These are phyloP conservation scores for Oryctes rhinoceros DNA, from an alignment of 1,140 invertebrate species.

Conservation along the genomic window DNA sequence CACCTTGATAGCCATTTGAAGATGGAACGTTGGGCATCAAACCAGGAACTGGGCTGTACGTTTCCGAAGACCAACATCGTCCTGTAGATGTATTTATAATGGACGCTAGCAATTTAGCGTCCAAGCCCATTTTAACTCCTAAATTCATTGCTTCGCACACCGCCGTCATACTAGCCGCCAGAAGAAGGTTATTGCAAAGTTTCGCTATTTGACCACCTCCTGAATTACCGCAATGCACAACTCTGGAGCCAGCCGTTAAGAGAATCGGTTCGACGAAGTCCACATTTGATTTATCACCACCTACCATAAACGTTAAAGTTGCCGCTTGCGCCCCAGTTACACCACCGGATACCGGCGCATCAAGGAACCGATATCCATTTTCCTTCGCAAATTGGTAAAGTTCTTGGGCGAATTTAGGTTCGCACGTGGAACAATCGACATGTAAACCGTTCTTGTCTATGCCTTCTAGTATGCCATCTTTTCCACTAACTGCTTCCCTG, in stretches of 20 bases:
- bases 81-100: constrained; percentile 96
- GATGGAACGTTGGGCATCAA: constrained; percentile 87
- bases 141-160: constrained; percentile 58
- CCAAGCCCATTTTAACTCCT: constrained; percentile 83
- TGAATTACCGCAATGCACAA: constrained; percentile 89
- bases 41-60: constrained; percentile 97
- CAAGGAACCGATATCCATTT: constrained; percentile 82
- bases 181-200: constrained; percentile 94
- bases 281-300: constrained; percentile 75
- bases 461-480: constrained; percentile 73
- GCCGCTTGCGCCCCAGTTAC: constrained; percentile 90
- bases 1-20: constrained; percentile 88
- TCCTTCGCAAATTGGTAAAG: constrained; percentile 72
- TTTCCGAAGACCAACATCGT: constrained; percentile 94
- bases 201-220: constrained; percentile 96
- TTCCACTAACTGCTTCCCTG: constrained; percentile 71
- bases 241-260: constrained; percentile 88
- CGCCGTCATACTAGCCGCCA: constrained; percentile 58
- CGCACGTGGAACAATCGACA: constrained; percentile 96
- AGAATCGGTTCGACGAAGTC: constrained; percentile 77
- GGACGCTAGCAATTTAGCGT: constrained; percentile 85
- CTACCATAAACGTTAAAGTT: constrained; percentile 98
- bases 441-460: constrained; percentile 79
- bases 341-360: constrained; percentile 97
- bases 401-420: constrained; percentile 84